A percentile compares a stretch with the other conserved stretches of the same genome.
Conservation (phyloP, 92 coral and sea anemone genomes). For the Heliopora coerulea region DNA sequence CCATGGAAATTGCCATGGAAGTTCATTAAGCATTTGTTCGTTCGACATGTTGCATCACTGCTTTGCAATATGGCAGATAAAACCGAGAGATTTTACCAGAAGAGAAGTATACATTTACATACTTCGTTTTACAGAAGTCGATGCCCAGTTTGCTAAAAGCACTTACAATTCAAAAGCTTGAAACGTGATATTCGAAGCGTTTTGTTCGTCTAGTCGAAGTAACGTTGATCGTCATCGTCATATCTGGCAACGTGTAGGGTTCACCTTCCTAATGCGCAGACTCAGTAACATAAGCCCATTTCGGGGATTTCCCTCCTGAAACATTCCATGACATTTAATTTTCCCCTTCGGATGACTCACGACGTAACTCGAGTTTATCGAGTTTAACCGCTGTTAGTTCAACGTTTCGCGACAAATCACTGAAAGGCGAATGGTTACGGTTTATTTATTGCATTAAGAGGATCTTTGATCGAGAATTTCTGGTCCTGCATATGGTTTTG, state of each 20-base stretch:
- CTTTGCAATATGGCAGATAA: slow-evolving; percentile 10
- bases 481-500: too few relatives aligned
- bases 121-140: too few relatives aligned
- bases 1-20: background rate
- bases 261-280: background rate
- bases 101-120: background rate
- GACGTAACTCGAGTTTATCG: background rate
- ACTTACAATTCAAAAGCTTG: too few relatives aligned
- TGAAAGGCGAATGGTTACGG: background rate
- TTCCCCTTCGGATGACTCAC: background rate
- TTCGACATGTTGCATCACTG: slow-evolving; percentile 7
- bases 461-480: background rate
- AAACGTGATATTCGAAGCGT: too few relatives aligned
- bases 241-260: slow-evolving; percentile 21
- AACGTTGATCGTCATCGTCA: slow-evolving; percentile 1
- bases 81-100: background rate
- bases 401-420: background rate
- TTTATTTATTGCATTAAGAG: background rate
- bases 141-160: too few relatives aligned
- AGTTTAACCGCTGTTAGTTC: too few relatives aligned
- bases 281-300: background rate
- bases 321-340: slow-evolving; percentile 20
- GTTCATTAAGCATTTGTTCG: slow-evolving; percentile 5
- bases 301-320: slow-evolving; percentile 23
- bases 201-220: too few relatives aligned